Evolutionary conservation across 2,797 vertebrate genomes (phyloP).

Genomic region (Pseudocheirus occidentalis): DNA sequence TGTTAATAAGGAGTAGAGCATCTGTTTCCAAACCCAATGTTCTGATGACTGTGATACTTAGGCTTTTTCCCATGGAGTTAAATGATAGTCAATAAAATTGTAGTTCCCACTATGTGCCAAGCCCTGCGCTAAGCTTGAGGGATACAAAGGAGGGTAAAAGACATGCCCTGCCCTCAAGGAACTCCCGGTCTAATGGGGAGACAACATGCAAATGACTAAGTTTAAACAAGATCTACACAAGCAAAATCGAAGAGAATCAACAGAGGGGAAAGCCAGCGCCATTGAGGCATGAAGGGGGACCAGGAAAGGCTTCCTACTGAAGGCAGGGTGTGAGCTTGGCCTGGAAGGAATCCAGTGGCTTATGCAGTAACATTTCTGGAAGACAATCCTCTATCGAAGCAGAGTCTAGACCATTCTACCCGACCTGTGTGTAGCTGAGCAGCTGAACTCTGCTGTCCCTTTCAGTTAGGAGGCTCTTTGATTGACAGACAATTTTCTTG

Average conservation of each 20-base stretch:
- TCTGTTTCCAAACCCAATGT: conserved; percentile 67
- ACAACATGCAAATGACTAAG: background rate
- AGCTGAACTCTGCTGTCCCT: background rate
- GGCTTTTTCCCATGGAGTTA: background rate
- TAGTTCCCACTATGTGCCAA: too few species aligned
- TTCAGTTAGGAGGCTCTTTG: background rate
- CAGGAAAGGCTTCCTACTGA: background rate
- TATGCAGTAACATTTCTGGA: background rate
- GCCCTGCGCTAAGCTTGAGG: too few species aligned
- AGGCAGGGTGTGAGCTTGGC: background rate
- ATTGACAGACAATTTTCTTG: background rate
- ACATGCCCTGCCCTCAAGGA: background rate
- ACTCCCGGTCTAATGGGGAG: background rate
- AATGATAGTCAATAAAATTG: background rate
- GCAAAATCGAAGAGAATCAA: background rate
- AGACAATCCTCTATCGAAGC: background rate
- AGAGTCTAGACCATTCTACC: background rate
- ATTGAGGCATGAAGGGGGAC: background rate
- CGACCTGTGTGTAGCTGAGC: background rate
- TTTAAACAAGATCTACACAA: background rate
- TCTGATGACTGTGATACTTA: background rate
- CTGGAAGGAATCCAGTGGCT: too few species aligned
- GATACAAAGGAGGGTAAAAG: background rate
- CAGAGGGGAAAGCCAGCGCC: background rate
- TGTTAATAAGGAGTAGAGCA: conserved; percentile 32